Evolutionary conservation across 2,888 invertebrate genomes (phyloP), one percentile per base, ranked within the genome.

Genomic region (Drosophila neutralis): DNA sequence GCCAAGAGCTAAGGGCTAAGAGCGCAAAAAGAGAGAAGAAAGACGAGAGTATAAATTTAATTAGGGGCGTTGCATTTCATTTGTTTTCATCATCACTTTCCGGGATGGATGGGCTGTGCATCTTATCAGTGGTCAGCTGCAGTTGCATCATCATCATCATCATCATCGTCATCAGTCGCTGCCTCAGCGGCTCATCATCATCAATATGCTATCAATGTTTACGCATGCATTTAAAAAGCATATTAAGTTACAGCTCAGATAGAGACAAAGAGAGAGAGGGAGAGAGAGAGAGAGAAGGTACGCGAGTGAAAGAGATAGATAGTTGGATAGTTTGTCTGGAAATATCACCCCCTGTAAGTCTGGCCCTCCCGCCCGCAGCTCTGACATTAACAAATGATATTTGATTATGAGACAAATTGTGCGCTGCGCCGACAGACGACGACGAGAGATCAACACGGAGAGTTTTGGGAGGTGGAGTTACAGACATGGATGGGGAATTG

Each of bases 391-490:
- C 87, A 90, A 89, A 89, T 89, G 89, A 90, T 82, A 84, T 89
- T 89, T 87, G 90, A 89, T 90, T 90, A 80, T 73, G 83, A 87
- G 89, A 89, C 89, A 90, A 89, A 90, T 89, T 89, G 82, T 87
- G 42, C 76, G 78, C 82, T 76, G 89, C 82, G 81, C 82, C 85
- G 87, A 73, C 74, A 76, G 68, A 66, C 67, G 48, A 51, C 67
- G 42, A 49, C 49, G 57, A 40, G 29, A 58, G 64, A 68, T 81
- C 69, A 49, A 11, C 56, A 18, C 45, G 1, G 29, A 15, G 11
- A 27, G 11, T n/a, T 15, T n/a, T 38, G n/a, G 11, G 21, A 33
- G 51, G 7, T 4, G 36, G 40, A n/a, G n/a, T 24, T 42, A 45
- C 21, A 7, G 1, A 0, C 45, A 21, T 13, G 27, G 24, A 29